phyloP scores from a whole-genome alignment of 2,113 vertebrate genomes.

The Parus major region DNA sequence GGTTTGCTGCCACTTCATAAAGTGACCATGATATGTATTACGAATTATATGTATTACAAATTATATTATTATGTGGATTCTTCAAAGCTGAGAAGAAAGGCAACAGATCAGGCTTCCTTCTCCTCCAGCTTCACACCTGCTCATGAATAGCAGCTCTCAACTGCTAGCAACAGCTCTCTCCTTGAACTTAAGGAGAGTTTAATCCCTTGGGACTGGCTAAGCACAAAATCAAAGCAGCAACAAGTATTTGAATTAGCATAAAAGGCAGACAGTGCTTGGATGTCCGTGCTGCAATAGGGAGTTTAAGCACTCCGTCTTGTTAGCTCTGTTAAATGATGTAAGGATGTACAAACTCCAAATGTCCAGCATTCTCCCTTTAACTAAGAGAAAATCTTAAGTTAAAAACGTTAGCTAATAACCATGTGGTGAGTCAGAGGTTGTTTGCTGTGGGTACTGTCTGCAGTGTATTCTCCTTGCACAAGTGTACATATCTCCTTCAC shows the following conservation, averaged over 20 bases:
- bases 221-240: not conserved
- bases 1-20: not conserved
- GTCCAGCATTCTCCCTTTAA: not conserved
- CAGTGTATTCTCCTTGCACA: not conserved
- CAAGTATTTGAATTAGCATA: not conserved
- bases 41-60: not conserved
- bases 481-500: not conserved
- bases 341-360: not conserved
- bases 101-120: not conserved
- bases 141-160: not conserved
- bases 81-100: not conserved
- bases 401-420: conserved; percentile 10
- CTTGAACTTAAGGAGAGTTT: not conserved
- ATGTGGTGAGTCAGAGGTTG: not conserved
- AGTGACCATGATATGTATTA: not conserved
- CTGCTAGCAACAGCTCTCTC: not conserved
- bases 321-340: not conserved
- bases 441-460: not conserved
- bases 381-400: not conserved
- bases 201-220: not conserved
- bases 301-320: not conserved
- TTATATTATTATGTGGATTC: not conserved
- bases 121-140: not conserved
- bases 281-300: not conserved
- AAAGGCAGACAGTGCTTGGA: not conserved